Evolutionary conservation across 2,113 vertebrate species (phyloP), one percentile per base, ranked within the genome.

Genomic region (Chlorodrepanis virens): DNA sequence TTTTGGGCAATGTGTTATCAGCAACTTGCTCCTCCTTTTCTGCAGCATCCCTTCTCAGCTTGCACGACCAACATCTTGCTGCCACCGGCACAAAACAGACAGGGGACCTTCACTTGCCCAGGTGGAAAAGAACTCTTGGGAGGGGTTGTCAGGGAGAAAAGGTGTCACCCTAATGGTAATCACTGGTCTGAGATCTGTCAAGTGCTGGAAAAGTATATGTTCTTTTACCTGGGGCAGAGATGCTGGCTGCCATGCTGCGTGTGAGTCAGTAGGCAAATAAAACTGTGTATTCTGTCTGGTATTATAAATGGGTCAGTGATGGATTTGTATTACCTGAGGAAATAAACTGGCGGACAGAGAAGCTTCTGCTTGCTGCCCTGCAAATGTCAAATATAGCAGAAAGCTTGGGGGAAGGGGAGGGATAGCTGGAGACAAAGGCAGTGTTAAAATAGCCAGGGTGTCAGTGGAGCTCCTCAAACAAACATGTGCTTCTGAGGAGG

Each of bases 251-350:
- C 67, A 69, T 77, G 42, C 84, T 88, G 59, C 0, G 0, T 56
- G 24, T 91, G 70, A 94, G 75, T 94, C 90, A 90, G 54, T 86
- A 75, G 60, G 68, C 88, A 95, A 95, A 93, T 81, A 94, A 83
- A 92, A 74, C 28, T 77, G 3, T 88, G 37, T 83, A 39, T 93
- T 83, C 88, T 93, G 71, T 72, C 78, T 93, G 83, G 59, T 87
- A 76, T 96, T 93, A 81, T 92, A 97, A 97, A 89, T 94, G 85
- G 94, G 83, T 92, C 88, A 96, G 63, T 84, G 77, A 91, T 93
- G 83, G 93, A 96, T 94, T 90, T 96, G 89, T 84, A 84, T 96
- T 94, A 96, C 95, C 92, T 94, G 77, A 97, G 87, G 94, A 96
- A 95, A 97, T 92, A 40, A 95, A 89, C 86, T 91, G 67, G 78